Conservation (phyloP, 2,113 vertebrate genomes). For the Etia nguti region DNA sequence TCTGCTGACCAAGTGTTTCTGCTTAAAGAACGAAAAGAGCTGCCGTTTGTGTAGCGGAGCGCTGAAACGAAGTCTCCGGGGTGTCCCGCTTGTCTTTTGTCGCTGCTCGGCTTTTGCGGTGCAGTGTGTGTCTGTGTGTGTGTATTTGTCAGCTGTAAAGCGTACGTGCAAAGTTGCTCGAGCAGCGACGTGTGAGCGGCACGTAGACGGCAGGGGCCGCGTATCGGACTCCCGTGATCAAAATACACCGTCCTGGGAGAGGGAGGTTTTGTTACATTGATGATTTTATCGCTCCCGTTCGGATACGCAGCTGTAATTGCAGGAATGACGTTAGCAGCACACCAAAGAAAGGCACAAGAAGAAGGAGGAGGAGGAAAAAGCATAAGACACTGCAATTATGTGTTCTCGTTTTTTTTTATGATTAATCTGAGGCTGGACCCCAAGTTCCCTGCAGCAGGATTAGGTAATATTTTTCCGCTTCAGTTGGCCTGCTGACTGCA, state of each 20-base stretch:
- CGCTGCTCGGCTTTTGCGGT: slow-evolving; percentile 28
- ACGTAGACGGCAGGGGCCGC: slow-evolving; percentile 66
- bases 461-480: slow-evolving; percentile 39
- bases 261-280: slow-evolving; percentile 46
- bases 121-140: background rate
- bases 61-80: slow-evolving; percentile 1
- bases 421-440: slow-evolving; percentile 21
- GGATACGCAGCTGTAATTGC: slow-evolving; percentile 55
- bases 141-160: slow-evolving; percentile 19
- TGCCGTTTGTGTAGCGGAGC: background rate
- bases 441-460: slow-evolving; percentile 5
- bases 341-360: background rate
- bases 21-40: background rate
- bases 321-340: slow-evolving; percentile 39
- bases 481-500: background rate
- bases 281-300: slow-evolving; percentile 50
- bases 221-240: slow-evolving; percentile 70
- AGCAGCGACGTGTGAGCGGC: slow-evolving; percentile 58
- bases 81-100: slow-evolving; percentile 23
- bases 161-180: slow-evolving; percentile 74
- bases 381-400: background rate
- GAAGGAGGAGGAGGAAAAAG: background rate
- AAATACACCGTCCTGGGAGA: slow-evolving; percentile 60
- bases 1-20: background rate
- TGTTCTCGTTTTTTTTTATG: background rate